Evolutionary conservation across 92 coral and sea anemone genomes (phyloP).

Genomic region (Desmophyllum pertusum): DNA sequence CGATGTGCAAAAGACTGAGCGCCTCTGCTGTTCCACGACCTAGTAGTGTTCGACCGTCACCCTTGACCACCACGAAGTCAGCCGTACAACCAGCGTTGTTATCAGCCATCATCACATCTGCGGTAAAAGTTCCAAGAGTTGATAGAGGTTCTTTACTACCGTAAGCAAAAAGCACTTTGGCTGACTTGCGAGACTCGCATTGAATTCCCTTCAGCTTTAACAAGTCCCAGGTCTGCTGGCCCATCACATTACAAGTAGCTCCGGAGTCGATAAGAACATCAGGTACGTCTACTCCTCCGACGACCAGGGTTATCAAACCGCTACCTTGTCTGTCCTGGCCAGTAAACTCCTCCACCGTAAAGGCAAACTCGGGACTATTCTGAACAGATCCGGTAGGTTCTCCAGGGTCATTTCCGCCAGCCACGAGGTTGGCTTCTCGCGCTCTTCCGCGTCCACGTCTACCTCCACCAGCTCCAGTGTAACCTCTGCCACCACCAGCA

Average conservation of each 20-base stretch:
- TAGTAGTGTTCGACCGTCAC: constrained; percentile 9
- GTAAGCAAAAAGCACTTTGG: background rate
- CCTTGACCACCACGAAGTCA: constrained; percentile 17
- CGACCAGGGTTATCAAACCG: background rate
- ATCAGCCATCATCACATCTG: constrained; percentile 9
- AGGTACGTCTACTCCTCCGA: constrained; percentile 3
- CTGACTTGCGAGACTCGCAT: constrained; percentile 4
- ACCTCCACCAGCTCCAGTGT: constrained; percentile 16
- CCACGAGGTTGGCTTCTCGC: constrained; percentile 32
- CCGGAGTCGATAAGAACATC: constrained; percentile 10
- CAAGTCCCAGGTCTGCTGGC: constrained; percentile 10
- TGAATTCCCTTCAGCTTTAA: background rate
- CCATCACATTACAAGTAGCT: constrained; percentile 1
- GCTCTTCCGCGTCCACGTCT: constrained; percentile 13
- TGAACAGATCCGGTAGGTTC: background rate
- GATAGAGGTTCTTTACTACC: constrained; percentile 11
- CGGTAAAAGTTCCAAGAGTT: constrained; percentile 15
- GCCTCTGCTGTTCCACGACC: background rate
- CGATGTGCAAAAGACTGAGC: background rate
- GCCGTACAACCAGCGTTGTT: background rate
- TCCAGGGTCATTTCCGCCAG: background rate
- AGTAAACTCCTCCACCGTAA: background rate
- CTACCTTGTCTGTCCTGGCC: background rate
- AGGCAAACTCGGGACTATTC: constrained; percentile 9
- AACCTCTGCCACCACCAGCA: background rate